These are phyloP conservation scores for Geophilus truncorum DNA, from an alignment of 2,888 invertebrate genomes.

Conservation along the genomic window DNA sequence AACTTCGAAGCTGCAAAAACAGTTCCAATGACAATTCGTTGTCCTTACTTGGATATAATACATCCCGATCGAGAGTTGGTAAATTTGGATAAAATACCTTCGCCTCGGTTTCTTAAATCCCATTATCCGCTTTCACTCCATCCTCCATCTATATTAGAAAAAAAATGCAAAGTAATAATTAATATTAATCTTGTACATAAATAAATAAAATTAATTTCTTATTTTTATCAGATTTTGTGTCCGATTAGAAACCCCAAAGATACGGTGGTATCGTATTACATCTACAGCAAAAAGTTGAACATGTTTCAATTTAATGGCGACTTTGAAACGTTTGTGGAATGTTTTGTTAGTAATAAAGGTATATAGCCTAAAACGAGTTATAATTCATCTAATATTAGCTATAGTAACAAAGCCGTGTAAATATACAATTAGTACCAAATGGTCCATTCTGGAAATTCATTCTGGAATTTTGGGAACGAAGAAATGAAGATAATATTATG, in stretches of 20 bases:
- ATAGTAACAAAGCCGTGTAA: background rate
- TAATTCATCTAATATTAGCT: conserved; percentile 32
- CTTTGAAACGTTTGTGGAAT: conserved; percentile 43
- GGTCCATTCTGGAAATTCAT: conserved; percentile 74
- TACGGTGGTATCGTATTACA: conserved; percentile 48
- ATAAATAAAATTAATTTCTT: conserved; percentile 43
- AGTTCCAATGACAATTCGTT: conserved; percentile 59
- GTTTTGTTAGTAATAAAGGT: conserved; percentile 43
- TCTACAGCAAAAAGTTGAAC: conserved; percentile 43
- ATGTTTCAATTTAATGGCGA: conserved; percentile 42
- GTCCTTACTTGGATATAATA: conserved; percentile 66
- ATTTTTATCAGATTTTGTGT: conserved; percentile 46
- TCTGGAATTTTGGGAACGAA: conserved; percentile 69
- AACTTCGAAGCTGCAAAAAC: conserved; percentile 69
- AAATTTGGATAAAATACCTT: background rate
- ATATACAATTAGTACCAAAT: conserved; percentile 49
- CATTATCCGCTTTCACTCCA: conserved; percentile 29
- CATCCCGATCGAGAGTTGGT: background rate
- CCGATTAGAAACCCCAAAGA: conserved; percentile 50
- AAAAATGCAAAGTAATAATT: conserved; percentile 46
- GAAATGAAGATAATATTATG: conserved; percentile 65
- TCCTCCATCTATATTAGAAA: conserved; percentile 9
- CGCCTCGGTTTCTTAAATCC: conserved; percentile 29
- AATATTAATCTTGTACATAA: background rate
- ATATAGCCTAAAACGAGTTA: background rate